These are phyloP conservation scores for Oscheius sp. DNA, from an alignment of 2,888 invertebrate species.

Conservation along the genomic window DNA sequence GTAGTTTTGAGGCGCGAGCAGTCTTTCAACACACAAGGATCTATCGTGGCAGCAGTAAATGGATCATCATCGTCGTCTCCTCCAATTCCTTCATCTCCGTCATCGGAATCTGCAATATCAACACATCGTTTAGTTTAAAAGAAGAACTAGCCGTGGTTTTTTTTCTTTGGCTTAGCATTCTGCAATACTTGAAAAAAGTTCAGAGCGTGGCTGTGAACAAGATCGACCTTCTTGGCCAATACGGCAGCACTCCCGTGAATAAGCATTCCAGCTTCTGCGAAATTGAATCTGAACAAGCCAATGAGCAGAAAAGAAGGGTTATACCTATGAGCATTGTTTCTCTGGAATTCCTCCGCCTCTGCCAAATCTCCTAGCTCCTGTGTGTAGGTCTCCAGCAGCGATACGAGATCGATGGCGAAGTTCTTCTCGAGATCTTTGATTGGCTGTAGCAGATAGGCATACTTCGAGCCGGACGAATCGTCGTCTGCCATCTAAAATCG, in stretches of 20 bases:
- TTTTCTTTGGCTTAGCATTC: constrained; percentile 30
- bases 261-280: constrained; percentile 84
- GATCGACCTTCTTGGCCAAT: constrained; percentile 81
- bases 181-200: constrained; percentile 33
- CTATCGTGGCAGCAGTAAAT: neutral
- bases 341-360: constrained; percentile 22
- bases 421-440: constrained; percentile 50
- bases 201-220: constrained; percentile 25
- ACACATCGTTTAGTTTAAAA: too few relatives aligned
- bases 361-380: constrained; percentile 16
- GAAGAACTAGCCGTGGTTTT: neutral
- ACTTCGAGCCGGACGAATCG: constrained; percentile 29
- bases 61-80: constrained; percentile 26
- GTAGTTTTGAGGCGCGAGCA: constrained; percentile 17
- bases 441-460: constrained; percentile 46
- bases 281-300: constrained; percentile 78
- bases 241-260: constrained; percentile 82
- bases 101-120: constrained; percentile 10
- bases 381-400: constrained; percentile 26
- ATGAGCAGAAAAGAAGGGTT: neutral
- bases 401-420: constrained; percentile 44
- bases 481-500: constrained; percentile 29
- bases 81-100: constrained; percentile 31
- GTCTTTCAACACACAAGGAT: constrained; percentile 31
- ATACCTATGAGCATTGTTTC: constrained; percentile 36